These are phyloP conservation scores for Harpalus rufipes DNA, from an alignment of 2,888 invertebrate genomes.

Conservation along the genomic window DNA sequence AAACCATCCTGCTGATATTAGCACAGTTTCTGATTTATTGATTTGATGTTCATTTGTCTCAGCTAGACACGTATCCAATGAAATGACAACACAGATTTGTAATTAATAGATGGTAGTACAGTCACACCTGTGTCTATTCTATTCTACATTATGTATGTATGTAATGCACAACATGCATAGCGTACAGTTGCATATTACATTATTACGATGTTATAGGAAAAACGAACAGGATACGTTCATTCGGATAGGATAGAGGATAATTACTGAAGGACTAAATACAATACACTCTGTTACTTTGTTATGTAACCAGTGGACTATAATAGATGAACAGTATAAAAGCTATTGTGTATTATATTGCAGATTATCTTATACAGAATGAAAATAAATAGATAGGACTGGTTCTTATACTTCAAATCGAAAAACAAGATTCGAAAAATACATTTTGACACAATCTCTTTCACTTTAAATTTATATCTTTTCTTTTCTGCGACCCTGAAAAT, in stretches of 20 bases:
- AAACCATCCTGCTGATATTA: not conserved
- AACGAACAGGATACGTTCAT: not conserved
- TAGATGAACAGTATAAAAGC: not conserved
- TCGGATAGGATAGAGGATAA: not conserved
- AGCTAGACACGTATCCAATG: constrained; percentile 20
- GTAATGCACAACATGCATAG: not conserved
- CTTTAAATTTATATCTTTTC: too few relatives aligned
- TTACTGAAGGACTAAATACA: not conserved
- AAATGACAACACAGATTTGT: constrained; percentile 37
- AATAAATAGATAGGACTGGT: too few relatives aligned
- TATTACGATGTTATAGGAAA: not conserved
- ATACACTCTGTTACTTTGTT: not conserved
- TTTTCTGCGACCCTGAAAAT: too few relatives aligned
- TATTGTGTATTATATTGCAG: not conserved
- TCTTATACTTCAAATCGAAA: too few relatives aligned
- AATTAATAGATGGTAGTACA: constrained; percentile 37
- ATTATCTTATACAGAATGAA: too few relatives aligned
- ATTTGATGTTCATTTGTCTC: constrained; percentile 42
- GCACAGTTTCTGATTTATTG: constrained; percentile 23
- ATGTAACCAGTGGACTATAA: not conserved
- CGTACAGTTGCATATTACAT: not conserved
- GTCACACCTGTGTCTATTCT: constrained; percentile 40
- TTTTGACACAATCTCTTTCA: too few relatives aligned
- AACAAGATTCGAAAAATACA: too few relatives aligned
- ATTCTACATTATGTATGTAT: not conserved